Conservation (phyloP, 2,797 vertebrate genomes). For the Sebastes ruberrimus region DNA sequence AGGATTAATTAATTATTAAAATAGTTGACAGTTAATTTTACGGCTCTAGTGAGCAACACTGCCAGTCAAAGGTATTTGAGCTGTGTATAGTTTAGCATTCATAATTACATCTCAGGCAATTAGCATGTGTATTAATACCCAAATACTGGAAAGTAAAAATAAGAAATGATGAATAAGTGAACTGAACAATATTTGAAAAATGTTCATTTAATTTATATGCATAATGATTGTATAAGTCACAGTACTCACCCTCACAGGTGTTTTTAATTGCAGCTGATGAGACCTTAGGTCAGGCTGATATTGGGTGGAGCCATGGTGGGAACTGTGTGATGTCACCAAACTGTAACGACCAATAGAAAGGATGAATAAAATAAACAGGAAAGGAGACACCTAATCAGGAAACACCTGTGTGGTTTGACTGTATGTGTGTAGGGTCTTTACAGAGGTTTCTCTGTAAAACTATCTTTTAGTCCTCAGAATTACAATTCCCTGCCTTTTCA, state of each 20-base stretch:
- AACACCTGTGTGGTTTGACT: not conserved
- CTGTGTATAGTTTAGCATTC: not conserved
- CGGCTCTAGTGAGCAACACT: not conserved
- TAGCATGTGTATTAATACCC: not conserved
- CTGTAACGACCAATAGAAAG: not conserved
- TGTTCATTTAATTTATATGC: not conserved
- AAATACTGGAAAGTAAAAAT: not conserved
- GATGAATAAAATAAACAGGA: not conserved
- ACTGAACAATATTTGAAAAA: not conserved
- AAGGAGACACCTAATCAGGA: not conserved
- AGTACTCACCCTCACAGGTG: not conserved
- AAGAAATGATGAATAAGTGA: not conserved
- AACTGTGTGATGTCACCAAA: not conserved
- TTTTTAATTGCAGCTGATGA: not conserved
- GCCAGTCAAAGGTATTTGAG: not conserved
- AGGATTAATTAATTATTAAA: not conserved
- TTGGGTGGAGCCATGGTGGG: not conserved
- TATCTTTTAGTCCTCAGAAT: not conserved
- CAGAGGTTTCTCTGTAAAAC: not conserved
- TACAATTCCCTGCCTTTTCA: not conserved
- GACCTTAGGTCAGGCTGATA: not conserved
- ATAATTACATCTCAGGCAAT: not conserved
- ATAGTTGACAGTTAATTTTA: not conserved
- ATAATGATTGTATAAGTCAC: not conserved
- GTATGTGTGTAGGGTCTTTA: not conserved